Conservation (phyloP, 2,797 vertebrate genomes). For the Sciurus carolinensis region DNA sequence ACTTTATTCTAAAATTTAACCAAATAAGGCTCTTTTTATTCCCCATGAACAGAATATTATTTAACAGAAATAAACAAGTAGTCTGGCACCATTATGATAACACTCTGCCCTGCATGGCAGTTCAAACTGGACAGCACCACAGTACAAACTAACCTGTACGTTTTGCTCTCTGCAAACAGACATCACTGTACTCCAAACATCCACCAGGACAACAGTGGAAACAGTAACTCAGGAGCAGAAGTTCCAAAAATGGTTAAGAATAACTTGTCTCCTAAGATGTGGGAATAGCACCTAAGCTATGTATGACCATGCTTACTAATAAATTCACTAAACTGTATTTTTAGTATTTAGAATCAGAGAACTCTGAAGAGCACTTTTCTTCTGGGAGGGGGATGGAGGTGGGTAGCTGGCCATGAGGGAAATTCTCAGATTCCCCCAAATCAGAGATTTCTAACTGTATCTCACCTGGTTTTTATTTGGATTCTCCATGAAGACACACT, state of each 20-base stretch:
- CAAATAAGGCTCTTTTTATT: neutral
- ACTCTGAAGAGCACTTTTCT: neutral
- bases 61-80: neutral
- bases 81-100: neutral
- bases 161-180: neutral
- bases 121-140: neutral
- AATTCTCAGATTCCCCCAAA: neutral
- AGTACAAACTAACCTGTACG: neutral
- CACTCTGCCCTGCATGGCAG: neutral
- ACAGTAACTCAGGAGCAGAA: neutral
- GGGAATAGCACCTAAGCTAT: neutral
- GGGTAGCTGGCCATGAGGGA: neutral
- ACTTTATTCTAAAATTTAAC: constrained; percentile 35
- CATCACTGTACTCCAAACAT: neutral
- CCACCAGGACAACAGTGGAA: neutral
- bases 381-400: neutral
- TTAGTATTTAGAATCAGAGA: neutral
- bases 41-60: neutral
- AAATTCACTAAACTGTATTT: neutral
- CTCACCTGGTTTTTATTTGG: constrained; percentile 99
- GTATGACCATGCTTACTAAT: neutral
- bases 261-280: neutral
- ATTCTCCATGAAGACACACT: constrained; percentile 99
- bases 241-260: neutral
- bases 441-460: neutral